Evolutionary conservation across 2,797 vertebrate genomes (phyloP).

Genomic region (Pogonophryne albipinna): DNA sequence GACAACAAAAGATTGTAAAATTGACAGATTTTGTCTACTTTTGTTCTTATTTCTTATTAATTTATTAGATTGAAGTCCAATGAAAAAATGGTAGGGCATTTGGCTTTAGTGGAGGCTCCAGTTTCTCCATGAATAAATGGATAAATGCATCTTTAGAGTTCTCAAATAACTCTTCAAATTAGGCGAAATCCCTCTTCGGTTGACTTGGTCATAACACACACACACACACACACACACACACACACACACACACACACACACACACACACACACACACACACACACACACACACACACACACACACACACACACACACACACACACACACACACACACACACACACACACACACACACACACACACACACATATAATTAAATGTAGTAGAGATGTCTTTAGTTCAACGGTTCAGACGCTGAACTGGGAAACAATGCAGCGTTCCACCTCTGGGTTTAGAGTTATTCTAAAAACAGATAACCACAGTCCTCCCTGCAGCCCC

Average conservation of each 20-base stretch:
- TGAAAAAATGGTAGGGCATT: too few species aligned
- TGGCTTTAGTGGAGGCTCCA: neutral
- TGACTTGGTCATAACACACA: neutral
- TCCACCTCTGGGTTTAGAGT: constrained; percentile 24
- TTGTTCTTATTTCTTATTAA: too few species aligned
- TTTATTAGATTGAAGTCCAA: too few species aligned
- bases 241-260: too few species aligned
- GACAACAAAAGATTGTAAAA: too few species aligned
- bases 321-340: too few species aligned
- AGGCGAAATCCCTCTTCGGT: neutral
- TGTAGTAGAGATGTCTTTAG: constrained; percentile 14
- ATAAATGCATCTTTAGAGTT: neutral
- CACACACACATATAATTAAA: neutral
- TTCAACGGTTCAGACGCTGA: constrained; percentile 15
- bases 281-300: too few species aligned
- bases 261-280: too few species aligned
- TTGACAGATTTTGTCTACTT: too few species aligned
- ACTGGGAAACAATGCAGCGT: constrained; percentile 10
- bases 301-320: too few species aligned
- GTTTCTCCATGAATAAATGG: neutral
- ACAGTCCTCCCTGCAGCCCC: constrained; percentile 28
- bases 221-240: too few species aligned
- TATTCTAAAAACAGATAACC: constrained; percentile 37
- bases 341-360: neutral
- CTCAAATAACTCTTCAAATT: neutral